Evolutionary conservation across 1,140 invertebrate species (phyloP), one percentile per base, ranked within the genome.

Genomic region (Bombus soroeensis): DNA sequence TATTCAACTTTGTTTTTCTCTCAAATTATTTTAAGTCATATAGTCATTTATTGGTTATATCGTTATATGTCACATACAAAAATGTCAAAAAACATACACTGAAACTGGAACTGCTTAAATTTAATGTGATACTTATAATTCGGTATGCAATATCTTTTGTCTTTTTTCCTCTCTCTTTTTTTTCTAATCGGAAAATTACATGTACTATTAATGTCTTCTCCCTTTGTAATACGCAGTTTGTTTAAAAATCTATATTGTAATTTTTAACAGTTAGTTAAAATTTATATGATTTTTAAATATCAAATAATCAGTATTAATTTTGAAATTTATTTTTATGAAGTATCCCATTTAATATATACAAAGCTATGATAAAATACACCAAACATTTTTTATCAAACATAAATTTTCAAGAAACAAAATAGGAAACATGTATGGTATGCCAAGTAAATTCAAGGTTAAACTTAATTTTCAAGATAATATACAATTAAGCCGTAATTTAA

Each of bases 31-130:
- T 79, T 28, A 34, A 81, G 1, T 9, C n/a, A 62, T 73, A 68
- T 37, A 66, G 13, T 74, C 37, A 62, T 43, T 85, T 81, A 81
- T 85, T 81, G 78, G 84, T 85, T 85, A 85, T 85, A 39, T 81
- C 9, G 84, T 81, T 85, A 85, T 85, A 39, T 81, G n/a, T 81
- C 76, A 72, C 3, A 57, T 68, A 12, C 9, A 6, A 53, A 12
- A n/a, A 5, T 70, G 57, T 74, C 75, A 41, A 84, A 78, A 57
- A 37, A 37, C 9, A 18, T 34, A 13, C 13, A 53, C 18, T 53
- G 43, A 62, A 39, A 78, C 53, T 79, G 13, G 28, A 34, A 8
- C 32, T 66, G 32, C 41, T 25, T 32, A 15, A 28, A 4, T 62
- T 62, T 39, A 37, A 72, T 3, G 10, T 39, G n/a, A 57, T 64